Conservation (phyloP, 2,888 invertebrate genomes). For the Idaea biselata region DNA sequence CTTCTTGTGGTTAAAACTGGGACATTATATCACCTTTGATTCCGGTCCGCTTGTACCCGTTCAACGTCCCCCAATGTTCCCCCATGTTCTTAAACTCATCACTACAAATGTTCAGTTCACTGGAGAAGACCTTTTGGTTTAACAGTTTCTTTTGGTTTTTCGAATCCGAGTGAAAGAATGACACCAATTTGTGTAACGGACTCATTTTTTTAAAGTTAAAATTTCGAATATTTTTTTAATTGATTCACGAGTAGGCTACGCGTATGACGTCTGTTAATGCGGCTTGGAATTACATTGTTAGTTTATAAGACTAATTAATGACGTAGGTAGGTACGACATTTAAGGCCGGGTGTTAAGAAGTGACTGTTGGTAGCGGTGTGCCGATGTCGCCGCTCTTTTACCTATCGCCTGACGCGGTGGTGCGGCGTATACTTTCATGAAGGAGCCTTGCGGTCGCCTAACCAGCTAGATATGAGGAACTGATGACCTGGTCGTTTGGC, state of each 20-base stretch:
- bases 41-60: conserved; percentile 62
- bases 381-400: conserved; percentile 58
- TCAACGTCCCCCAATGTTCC: conserved; percentile 74
- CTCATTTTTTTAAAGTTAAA: conserved; percentile 63
- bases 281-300: not conserved
- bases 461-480: not conserved
- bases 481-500: not conserved
- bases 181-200: conserved; percentile 82
- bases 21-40: conserved; percentile 56
- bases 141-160: conserved; percentile 67
- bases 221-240: not conserved
- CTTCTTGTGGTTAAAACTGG: conserved; percentile 16
- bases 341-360: conserved; percentile 31
- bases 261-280: not conserved
- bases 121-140: conserved; percentile 79
- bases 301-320: not conserved
- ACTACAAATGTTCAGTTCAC: conserved; percentile 76
- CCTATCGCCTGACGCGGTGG: conserved; percentile 46
- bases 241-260: not conserved
- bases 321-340: conserved; percentile 23
- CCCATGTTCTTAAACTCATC: conserved; percentile 64
- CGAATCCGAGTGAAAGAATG: conserved; percentile 81
- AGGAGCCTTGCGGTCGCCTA: conserved; percentile 8
- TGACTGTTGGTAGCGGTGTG: conserved; percentile 39
- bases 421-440: conserved; percentile 54